Percentiles rank a stretch among this genome's conserved stretches.
These are phyloP conservation scores for Ctenomys sociabilis DNA, from an alignment of 2,113 vertebrate genomes.

Conservation along the genomic window DNA sequence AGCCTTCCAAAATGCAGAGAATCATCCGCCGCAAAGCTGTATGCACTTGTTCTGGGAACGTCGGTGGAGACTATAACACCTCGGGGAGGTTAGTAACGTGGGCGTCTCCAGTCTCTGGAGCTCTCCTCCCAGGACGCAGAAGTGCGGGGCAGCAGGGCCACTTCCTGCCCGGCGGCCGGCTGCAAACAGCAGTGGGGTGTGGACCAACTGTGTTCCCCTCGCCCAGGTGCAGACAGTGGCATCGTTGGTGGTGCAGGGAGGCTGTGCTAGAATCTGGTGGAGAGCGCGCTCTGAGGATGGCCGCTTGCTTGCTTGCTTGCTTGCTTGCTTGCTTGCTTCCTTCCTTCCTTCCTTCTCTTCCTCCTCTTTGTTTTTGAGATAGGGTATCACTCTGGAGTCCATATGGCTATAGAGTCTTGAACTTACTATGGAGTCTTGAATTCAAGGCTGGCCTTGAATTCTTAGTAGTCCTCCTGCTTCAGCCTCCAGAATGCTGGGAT, in stretches of 20 bases:
- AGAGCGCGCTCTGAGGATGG: background rate
- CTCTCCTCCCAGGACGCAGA: background rate
- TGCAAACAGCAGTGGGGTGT: background rate
- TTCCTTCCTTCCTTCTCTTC: background rate
- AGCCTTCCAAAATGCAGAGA: constrained; percentile 64
- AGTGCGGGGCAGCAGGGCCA: background rate
- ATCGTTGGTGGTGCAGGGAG: background rate
- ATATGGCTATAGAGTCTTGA: background rate
- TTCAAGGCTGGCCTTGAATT: background rate
- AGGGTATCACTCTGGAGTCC: background rate
- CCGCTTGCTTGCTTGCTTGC: too few species aligned
- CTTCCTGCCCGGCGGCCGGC: rapidly evolving
- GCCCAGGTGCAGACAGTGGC: background rate
- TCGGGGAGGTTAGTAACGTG: constrained; percentile 47
- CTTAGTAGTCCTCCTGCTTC: background rate
- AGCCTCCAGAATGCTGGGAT: background rate
- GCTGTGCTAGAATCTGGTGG: background rate
- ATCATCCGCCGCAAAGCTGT: background rate
- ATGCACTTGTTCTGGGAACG: constrained; percentile 47
- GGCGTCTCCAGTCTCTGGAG: background rate
- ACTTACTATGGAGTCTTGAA: background rate
- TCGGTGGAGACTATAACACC: constrained; percentile 16
- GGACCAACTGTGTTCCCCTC: background rate
- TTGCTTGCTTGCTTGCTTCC: too few species aligned
- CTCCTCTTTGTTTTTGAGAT: background rate